phyloP scores from a whole-genome alignment of 2,888 invertebrate genomes.

The Drosophila pseudotalamancana region DNA sequence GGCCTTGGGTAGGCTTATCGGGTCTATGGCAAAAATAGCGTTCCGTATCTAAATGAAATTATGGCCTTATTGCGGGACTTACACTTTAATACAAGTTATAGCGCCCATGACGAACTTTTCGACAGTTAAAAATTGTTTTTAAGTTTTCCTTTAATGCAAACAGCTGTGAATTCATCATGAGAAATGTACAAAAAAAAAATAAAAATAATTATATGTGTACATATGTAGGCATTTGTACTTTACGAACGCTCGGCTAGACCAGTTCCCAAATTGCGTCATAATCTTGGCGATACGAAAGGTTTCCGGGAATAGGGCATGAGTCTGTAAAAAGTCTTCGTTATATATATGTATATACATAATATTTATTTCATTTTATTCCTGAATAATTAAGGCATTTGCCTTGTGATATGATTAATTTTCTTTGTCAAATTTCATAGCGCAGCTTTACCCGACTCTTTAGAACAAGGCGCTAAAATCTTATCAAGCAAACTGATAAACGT shows the following conservation, averaged over 20 bases:
- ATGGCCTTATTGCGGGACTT: conserved; percentile 16
- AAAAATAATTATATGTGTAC: neutral
- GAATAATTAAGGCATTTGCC: no score
- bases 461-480: conserved; percentile 25
- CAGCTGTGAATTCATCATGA: conserved; percentile 6
- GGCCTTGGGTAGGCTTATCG: conserved; percentile 21
- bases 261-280: conserved; percentile 32
- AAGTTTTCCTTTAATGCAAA: neutral
- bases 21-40: neutral
- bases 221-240: neutral
- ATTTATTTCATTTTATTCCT: no score
- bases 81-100: conserved; percentile 1
- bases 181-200: no score
- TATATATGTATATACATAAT: no score
- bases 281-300: neutral
- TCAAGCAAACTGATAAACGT: conserved; percentile 23
- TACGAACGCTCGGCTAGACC: neutral
- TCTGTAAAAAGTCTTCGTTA: no score
- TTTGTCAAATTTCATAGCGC: neutral
- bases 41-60: conserved; percentile 17
- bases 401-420: conserved; percentile 3
- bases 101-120: neutral
- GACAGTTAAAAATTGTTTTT: no score
- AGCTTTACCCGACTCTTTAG: conserved; percentile 5
- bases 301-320: conserved; percentile 20